A percentile compares a stretch with the other conserved stretches of the same genome.
These are phyloP conservation scores for Amphiura filiformis DNA, from an alignment of 35 echinoderm and acorn worm genomes.

Conservation along the genomic window DNA sequence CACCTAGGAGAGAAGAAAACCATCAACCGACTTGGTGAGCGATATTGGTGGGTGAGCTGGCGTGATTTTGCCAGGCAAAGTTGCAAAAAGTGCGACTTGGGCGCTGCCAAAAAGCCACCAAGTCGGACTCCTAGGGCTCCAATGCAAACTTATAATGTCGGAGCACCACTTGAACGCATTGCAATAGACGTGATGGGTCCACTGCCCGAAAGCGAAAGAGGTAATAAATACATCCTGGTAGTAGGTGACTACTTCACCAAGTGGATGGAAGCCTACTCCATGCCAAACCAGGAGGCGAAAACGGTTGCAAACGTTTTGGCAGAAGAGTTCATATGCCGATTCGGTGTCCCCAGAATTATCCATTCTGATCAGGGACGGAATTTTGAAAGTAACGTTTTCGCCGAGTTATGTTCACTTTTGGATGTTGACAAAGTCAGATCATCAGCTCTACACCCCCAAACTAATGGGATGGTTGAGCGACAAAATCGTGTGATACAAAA, in stretches of 20 bases:
- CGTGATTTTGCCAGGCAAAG: background rate
- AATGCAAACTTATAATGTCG: constrained; percentile 10
- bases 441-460: constrained; percentile 42
- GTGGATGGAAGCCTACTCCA: constrained; percentile 26
- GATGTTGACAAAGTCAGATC: constrained; percentile 46
- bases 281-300: constrained; percentile 36
- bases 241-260: constrained; percentile 36
- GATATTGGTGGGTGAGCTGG: background rate
- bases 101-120: constrained; percentile 30
- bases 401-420: constrained; percentile 37
- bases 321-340: constrained; percentile 29
- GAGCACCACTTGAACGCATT: constrained; percentile 25
- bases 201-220: background rate
- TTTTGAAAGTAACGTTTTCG: constrained; percentile 36
- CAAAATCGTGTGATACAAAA: constrained; percentile 26
- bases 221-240: constrained; percentile 38
- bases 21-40: background rate
- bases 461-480: constrained; percentile 61
- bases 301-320: constrained; percentile 43
- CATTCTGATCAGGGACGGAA: constrained; percentile 55
- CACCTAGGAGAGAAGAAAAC: constrained; percentile 1
- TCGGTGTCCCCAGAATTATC: constrained; percentile 19
- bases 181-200: constrained; percentile 28
- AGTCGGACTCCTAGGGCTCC: constrained; percentile 4
- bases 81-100: background rate